phyloP scores from a whole-genome alignment of 2,797 vertebrate genomes.

The Sebastes taczanowskii region DNA sequence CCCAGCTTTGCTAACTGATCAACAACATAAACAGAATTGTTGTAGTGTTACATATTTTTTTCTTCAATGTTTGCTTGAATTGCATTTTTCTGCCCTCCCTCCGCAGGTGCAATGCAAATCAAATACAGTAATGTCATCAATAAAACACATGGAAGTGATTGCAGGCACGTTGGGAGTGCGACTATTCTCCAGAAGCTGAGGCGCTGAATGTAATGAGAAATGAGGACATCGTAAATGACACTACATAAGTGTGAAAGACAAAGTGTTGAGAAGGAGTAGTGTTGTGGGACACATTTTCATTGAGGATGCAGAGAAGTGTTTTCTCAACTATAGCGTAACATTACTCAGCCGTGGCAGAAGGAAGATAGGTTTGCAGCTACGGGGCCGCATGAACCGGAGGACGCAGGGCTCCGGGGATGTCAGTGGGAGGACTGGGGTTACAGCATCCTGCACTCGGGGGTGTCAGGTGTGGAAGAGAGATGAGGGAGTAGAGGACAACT shows the following conservation, averaged over 20 bases:
- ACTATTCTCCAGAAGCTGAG: background rate
- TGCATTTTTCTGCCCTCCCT: background rate
- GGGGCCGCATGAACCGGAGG: constrained; percentile 11
- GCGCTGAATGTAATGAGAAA: constrained; percentile 10
- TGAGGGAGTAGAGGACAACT: constrained; percentile 44
- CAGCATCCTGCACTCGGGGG: constrained; percentile 29
- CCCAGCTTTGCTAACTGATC: background rate
- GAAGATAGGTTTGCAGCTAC: constrained; percentile 34
- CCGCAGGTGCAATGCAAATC: background rate
- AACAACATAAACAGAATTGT: background rate
- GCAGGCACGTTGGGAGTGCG: background rate
- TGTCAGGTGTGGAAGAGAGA: constrained; percentile 47
- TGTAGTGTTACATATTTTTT: background rate
- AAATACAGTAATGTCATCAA: background rate
- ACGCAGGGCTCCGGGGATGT: constrained; percentile 42
- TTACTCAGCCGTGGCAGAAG: constrained; percentile 50
- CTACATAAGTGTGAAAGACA: constrained; percentile 23
- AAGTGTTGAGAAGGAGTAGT: background rate
- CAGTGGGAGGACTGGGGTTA: constrained; percentile 19
- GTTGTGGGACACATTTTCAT: constrained; percentile 9
- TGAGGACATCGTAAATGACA: constrained; percentile 13
- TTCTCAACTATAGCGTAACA: constrained; percentile 3
- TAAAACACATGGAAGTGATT: constrained; percentile 4
- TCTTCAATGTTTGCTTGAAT: background rate
- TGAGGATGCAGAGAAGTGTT: constrained; percentile 23